phyloP scores from a whole-genome alignment of 2,888 invertebrate genomes.

The Apodemia zela region DNA sequence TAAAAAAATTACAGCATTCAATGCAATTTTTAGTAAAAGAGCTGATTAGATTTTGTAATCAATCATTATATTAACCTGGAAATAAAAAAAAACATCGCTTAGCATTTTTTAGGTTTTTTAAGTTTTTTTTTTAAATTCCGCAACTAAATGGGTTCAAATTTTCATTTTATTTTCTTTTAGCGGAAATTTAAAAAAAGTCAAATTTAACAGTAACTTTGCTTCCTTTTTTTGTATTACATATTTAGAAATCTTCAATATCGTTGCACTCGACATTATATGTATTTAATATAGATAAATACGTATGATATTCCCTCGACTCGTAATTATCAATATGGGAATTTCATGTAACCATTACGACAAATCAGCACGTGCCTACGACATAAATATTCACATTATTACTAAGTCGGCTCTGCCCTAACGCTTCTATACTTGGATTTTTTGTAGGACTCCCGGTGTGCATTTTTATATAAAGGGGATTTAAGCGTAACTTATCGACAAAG shows the following conservation, averaged over 20 bases:
- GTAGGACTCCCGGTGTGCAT: conserved; percentile 70
- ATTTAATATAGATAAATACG: conserved; percentile 34
- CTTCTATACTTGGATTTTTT: conserved; percentile 49
- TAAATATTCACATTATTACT: conserved; percentile 77
- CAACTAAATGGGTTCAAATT: too few relatives aligned
- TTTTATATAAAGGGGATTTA: conserved; percentile 68
- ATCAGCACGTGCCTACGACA: conserved; percentile 73
- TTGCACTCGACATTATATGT: not conserved
- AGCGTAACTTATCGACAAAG: conserved; percentile 65
- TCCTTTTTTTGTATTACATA: not conserved
- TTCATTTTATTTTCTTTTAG: too few relatives aligned
- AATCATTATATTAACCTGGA: too few relatives aligned
- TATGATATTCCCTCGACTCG: conserved; percentile 41
- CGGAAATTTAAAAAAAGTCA: too few relatives aligned
- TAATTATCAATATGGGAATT: conserved; percentile 72
- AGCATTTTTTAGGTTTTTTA: too few relatives aligned
- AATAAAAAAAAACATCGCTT: too few relatives aligned
- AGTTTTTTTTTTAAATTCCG: too few relatives aligned
- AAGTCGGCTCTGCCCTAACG: conserved; percentile 49
- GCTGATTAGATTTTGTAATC: too few relatives aligned
- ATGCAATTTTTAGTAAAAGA: too few relatives aligned
- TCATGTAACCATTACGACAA: conserved; percentile 64
- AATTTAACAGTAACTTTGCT: too few relatives aligned
- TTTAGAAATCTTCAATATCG: not conserved
- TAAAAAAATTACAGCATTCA: too few relatives aligned